Percentiles rank a stretch among this genome's conserved stretches.
Evolutionary conservation across 1,140 invertebrate species (phyloP).

Genomic region (Drosophila persimilis): DNA sequence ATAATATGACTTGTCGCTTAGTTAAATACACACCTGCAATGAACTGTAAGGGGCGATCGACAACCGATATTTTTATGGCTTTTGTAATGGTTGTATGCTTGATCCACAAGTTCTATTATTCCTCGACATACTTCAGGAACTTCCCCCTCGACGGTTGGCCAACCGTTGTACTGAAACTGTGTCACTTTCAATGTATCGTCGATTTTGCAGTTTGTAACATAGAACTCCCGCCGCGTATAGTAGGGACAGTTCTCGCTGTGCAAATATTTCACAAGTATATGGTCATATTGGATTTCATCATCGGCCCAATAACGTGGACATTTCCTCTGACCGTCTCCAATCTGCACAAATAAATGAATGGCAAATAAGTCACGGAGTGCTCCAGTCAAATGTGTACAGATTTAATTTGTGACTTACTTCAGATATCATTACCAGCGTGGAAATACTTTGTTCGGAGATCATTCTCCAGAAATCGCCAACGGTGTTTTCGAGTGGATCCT

Average conservation of each 20-base stretch:
- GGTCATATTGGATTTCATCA: slow-evolving; percentile 91
- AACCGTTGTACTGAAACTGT: slow-evolving; percentile 94
- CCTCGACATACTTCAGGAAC: slow-evolving; percentile 93
- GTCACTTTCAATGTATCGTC: slow-evolving; percentile 88
- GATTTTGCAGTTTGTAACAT: slow-evolving; percentile 91
- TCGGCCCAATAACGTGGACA: slow-evolving; percentile 97
- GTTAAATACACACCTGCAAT: slow-evolving; percentile 88
- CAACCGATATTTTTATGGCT: slow-evolving; percentile 84
- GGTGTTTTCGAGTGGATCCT: slow-evolving; percentile 95
- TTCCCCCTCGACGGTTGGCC: slow-evolving; percentile 93
- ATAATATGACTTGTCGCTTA: background rate
- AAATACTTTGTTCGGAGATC: slow-evolving; percentile 96
- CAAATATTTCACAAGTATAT: slow-evolving; percentile 93
- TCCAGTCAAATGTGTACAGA: background rate
- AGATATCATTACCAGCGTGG: slow-evolving; percentile 96
- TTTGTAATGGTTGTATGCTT: slow-evolving; percentile 85
- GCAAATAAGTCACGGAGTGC: too few relatives aligned
- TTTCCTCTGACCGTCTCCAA: slow-evolving; percentile 89
- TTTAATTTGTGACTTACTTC: slow-evolving; percentile 86
- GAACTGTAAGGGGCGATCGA: slow-evolving; percentile 88
- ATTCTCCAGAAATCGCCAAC: slow-evolving; percentile 98
- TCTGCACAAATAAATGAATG: slow-evolving; percentile 79
- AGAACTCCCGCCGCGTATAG: slow-evolving; percentile 92
- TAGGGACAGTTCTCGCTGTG: slow-evolving; percentile 94
- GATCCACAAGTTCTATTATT: slow-evolving; percentile 91